A percentile compares a stretch with the other conserved stretches of the same genome.
phyloP scores from a whole-genome alignment of 1,140 invertebrate species.

The Harlomillsia oculata region DNA sequence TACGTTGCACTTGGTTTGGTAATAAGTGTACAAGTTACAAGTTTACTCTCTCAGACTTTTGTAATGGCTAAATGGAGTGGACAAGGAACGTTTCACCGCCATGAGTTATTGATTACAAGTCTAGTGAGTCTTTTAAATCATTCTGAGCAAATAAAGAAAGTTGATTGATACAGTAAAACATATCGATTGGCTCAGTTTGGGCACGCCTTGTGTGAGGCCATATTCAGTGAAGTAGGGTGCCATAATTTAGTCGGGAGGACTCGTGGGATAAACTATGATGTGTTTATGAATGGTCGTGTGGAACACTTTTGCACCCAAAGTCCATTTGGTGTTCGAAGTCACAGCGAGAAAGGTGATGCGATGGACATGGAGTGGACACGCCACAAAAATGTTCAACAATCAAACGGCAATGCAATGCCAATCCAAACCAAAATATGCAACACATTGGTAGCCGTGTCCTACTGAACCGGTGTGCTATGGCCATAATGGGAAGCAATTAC shows the following conservation, averaged over 20 bases:
- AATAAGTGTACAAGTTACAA: no score
- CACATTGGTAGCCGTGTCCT: neutral
- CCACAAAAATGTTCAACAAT: neutral
- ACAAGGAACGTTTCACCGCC: no score
- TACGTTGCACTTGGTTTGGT: no score
- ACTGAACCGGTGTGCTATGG: no score
- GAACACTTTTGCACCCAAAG: no score
- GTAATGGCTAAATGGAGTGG: no score
- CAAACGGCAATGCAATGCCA: neutral
- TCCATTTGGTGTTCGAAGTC: no score
- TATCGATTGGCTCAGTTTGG: slow-evolving; percentile 3
- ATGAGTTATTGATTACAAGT: no score
- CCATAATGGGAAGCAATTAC: no score
- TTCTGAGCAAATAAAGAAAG: slow-evolving; percentile 1
- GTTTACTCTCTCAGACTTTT: no score
- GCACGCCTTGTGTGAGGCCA: slow-evolving; percentile 10
- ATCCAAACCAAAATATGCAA: slow-evolving; percentile 1
- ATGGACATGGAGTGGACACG: neutral
- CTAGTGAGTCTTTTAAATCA: no score
- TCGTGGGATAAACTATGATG: neutral
- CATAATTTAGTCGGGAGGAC: slow-evolving; percentile 2
- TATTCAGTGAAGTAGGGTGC: neutral
- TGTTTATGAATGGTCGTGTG: slow-evolving; percentile 14
- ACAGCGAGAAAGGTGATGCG: slow-evolving; percentile 5
- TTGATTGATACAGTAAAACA: neutral